Evolutionary conservation across 30 jellyfish, hydroid and myxozoan genomes (phyloP).

Genomic region (Morbakka virulenta): DNA sequence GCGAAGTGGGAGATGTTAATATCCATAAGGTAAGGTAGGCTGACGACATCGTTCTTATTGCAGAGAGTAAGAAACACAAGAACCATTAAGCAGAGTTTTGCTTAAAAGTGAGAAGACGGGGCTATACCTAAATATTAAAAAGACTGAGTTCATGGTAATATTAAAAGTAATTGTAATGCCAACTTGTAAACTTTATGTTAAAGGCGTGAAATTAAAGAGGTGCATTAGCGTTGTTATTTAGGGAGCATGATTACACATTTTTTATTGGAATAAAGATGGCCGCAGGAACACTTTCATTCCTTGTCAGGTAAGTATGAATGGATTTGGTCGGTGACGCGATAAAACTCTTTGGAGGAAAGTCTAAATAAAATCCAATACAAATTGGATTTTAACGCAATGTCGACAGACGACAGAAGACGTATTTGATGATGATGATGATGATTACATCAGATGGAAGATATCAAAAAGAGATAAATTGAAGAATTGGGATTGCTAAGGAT

Average conservation of each 20-base stretch:
- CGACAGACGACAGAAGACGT: too few relatives aligned
- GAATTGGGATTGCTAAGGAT: constrained; percentile 7
- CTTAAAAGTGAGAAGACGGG: constrained; percentile 5
- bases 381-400: too few relatives aligned
- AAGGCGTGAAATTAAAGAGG: not conserved
- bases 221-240: not conserved
- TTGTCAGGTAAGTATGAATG: too few relatives aligned
- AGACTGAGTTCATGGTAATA: not conserved
- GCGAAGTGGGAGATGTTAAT: constrained; percentile 4
- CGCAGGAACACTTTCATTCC: too few relatives aligned
- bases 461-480: not conserved
- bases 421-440: too few relatives aligned
- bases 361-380: too few relatives aligned
- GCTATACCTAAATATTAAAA: not conserved
- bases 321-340: too few relatives aligned
- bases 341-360: too few relatives aligned
- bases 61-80: constrained; percentile 23
- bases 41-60: constrained; percentile 30
- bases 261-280: too few relatives aligned
- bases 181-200: constrained; percentile 1
- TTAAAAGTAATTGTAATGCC: not conserved
- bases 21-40: constrained; percentile 18
- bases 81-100: not conserved
- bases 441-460: constrained; percentile 1
- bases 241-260: too few relatives aligned